These are phyloP conservation scores for Prosopocoilus inquinatus DNA, from an alignment of 2,888 invertebrate genomes.

Conservation along the genomic window DNA sequence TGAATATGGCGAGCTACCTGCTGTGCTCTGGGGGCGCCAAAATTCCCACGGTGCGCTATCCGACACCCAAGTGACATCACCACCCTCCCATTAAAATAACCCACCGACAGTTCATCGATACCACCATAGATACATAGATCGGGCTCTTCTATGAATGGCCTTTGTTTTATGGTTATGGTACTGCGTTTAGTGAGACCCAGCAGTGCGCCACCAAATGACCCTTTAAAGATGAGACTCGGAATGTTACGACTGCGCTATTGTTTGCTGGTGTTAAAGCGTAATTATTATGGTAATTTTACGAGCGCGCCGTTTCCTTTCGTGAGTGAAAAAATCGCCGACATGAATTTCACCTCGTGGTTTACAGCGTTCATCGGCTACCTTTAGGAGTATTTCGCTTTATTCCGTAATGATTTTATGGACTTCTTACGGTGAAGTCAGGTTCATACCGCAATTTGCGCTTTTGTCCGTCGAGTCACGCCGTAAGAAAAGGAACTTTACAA, in stretches of 20 bases:
- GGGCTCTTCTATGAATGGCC: conserved; percentile 26
- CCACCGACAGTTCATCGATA: conserved; percentile 20
- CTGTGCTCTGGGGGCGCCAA: conserved; percentile 31
- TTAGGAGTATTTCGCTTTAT: too few relatives aligned
- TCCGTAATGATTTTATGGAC: too few relatives aligned
- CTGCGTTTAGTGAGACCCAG: conserved; percentile 25
- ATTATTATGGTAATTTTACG: conserved; percentile 22
- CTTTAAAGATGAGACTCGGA: conserved; percentile 16
- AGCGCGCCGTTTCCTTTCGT: not conserved
- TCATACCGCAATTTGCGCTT: too few relatives aligned
- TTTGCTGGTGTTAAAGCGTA: conserved; percentile 10
- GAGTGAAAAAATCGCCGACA: not conserved
- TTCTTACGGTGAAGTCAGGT: too few relatives aligned
- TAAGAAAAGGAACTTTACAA: too few relatives aligned
- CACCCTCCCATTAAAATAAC: conserved; percentile 27
- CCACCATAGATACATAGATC: conserved; percentile 17
- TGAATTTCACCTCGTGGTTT: too few relatives aligned
- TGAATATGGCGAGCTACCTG: conserved; percentile 29
- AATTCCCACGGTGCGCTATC: conserved; percentile 29
- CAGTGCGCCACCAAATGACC: conserved; percentile 27
- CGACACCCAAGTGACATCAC: conserved; percentile 23
- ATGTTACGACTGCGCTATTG: conserved; percentile 3
- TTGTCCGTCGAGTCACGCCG: too few relatives aligned
- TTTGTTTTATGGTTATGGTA: conserved; percentile 30
- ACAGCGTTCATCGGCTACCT: too few relatives aligned